phyloP scores from a whole-genome alignment of 2,113 vertebrate genomes.

The Nematolebias whitei region DNA sequence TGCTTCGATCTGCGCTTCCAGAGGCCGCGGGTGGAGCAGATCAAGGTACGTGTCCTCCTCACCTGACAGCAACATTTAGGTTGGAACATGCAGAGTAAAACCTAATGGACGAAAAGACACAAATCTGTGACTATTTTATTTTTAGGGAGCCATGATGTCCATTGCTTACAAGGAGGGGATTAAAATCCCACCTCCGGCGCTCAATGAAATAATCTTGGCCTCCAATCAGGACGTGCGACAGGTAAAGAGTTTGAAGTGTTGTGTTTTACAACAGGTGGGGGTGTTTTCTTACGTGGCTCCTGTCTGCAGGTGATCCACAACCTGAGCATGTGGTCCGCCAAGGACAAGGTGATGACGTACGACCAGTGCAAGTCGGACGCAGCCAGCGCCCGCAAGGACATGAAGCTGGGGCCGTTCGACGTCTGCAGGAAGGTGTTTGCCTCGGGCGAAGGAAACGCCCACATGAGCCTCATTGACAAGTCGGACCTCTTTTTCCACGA shows the following conservation, averaged over 20 bases:
- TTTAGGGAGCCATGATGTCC: slow-evolving; percentile 96
- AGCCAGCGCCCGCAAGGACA: slow-evolving; percentile 89
- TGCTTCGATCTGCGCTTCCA: slow-evolving; percentile 96
- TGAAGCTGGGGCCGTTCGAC: slow-evolving; percentile 94
- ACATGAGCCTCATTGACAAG: slow-evolving; percentile 93
- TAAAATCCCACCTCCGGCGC: slow-evolving; percentile 92
- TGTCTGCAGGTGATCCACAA: slow-evolving; percentile 92
- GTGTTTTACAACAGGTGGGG: not conserved
- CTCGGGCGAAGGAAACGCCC: slow-evolving; percentile 84
- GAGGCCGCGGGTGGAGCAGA: slow-evolving; percentile 94
- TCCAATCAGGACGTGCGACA: slow-evolving; percentile 98
- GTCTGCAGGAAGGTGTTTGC: slow-evolving; percentile 94
- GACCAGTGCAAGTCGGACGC: slow-evolving; percentile 92
- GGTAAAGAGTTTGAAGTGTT: slow-evolving; percentile 73
- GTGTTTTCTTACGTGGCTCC: not conserved
- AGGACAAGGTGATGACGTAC: slow-evolving; percentile 88
- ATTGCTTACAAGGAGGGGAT: slow-evolving; percentile 95
- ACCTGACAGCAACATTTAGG: not conserved
- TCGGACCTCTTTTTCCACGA: slow-evolving; percentile 97
- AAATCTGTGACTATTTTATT: not conserved
- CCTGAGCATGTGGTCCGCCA: slow-evolving; percentile 95
- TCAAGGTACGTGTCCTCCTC: slow-evolving; percentile 91
- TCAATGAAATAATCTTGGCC: slow-evolving; percentile 95
- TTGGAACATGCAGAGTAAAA: not conserved
- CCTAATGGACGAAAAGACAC: not conserved